A percentile compares a stretch with the other conserved stretches of the same genome.
phyloP scores from a whole-genome alignment of 2,113 vertebrate genomes.

The Fukomys damarensis region DNA sequence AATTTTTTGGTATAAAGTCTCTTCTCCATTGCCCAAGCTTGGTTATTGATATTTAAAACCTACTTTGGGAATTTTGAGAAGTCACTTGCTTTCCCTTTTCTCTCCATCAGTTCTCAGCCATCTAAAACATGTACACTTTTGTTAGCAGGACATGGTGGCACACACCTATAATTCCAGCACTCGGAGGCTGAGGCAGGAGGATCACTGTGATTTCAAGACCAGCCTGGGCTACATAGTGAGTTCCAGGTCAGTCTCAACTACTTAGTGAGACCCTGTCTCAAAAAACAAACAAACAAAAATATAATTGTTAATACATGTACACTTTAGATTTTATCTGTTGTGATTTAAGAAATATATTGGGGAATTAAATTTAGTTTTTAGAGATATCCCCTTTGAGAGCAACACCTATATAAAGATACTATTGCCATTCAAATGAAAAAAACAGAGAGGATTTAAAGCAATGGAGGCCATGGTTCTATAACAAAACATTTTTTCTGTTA shows the following conservation, averaged over 20 bases:
- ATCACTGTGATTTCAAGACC: too few relatives aligned
- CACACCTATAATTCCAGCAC: too few relatives aligned
- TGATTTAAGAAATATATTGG: background rate
- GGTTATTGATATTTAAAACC: background rate
- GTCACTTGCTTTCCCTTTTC: background rate
- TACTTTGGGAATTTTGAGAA: conserved; percentile 2
- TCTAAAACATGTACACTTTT: background rate
- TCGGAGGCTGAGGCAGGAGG: too few relatives aligned
- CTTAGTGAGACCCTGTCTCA: too few relatives aligned
- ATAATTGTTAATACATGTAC: too few relatives aligned
- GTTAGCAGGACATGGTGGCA: too few relatives aligned
- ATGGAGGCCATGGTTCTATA: background rate
- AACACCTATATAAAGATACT: background rate
- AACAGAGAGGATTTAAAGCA: background rate
- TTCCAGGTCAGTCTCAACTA: too few relatives aligned
- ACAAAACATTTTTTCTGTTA: background rate
- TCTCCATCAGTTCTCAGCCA: background rate
- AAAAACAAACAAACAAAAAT: too few relatives aligned
- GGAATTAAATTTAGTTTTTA: background rate
- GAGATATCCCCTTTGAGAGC: background rate
- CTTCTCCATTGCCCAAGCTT: background rate
- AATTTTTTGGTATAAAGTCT: background rate
- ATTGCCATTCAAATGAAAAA: background rate
- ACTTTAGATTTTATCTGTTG: background rate
- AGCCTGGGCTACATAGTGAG: too few relatives aligned